Evolutionary conservation across 1,140 invertebrate genomes (phyloP).

Genomic region (Macrobrachium rosenbergii): DNA sequence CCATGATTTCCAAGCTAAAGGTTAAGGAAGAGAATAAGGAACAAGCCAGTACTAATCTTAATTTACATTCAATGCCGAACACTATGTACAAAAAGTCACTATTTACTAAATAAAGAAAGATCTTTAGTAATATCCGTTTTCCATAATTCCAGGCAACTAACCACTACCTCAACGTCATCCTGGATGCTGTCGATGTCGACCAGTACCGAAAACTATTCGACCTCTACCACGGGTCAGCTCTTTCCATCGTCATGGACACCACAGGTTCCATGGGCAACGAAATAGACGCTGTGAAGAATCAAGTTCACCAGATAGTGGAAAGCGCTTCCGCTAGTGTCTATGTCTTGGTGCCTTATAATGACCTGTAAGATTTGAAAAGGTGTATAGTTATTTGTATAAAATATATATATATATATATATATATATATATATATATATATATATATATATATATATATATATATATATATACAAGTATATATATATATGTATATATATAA

Average conservation of each 20-base stretch:
- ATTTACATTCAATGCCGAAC: no score
- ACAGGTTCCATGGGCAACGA: slow-evolving; percentile 40
- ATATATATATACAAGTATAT: no score
- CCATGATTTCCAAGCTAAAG: no score
- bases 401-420: neutral
- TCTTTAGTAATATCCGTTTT: no score
- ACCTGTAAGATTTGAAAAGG: slow-evolving; percentile 12
- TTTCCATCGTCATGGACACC: slow-evolving; percentile 55
- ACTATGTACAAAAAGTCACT: neutral
- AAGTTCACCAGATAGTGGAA: slow-evolving; percentile 35
- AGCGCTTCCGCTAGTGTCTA: slow-evolving; percentile 26
- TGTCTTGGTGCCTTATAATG: slow-evolving; percentile 46
- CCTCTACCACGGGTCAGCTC: slow-evolving; percentile 44
- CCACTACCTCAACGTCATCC: slow-evolving; percentile 34
- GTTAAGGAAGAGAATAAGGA: no score
- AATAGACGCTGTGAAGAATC: slow-evolving; percentile 38
- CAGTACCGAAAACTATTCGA: slow-evolving; percentile 41
- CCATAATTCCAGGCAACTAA: slow-evolving; percentile 37
- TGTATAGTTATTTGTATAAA: neutral
- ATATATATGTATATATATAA: no score
- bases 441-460: neutral
- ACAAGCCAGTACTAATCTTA: no score
- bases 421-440: neutral
- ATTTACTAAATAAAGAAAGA: no score
- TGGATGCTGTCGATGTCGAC: slow-evolving; percentile 46